phyloP scores from a whole-genome alignment of 2,113 vertebrate species.

The Chloebia gouldiae region DNA sequence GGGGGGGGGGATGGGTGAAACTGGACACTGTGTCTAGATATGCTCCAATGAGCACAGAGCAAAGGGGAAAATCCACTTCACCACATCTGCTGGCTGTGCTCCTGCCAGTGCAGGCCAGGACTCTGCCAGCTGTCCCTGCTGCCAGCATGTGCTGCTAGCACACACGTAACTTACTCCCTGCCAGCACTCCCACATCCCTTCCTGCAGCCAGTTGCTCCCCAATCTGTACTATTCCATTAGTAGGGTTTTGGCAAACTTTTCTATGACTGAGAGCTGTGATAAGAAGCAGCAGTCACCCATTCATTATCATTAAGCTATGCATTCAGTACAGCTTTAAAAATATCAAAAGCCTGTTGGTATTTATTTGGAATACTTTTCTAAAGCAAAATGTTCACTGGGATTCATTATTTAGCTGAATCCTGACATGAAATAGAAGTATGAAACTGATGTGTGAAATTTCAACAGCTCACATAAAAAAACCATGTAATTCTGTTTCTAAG shows the following conservation, averaged over 20 bases:
- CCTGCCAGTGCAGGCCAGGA: neutral
- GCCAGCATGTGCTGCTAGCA: neutral
- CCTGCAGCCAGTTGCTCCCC: neutral
- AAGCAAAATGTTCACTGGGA: neutral
- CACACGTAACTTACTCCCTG: fast-evolving
- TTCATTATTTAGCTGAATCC: neutral
- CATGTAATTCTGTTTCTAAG: neutral
- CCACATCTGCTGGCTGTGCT: neutral
- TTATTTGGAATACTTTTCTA: neutral
- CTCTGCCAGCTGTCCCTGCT: neutral
- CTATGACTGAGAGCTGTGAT: neutral
- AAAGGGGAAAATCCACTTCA: neutral
- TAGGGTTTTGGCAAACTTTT: neutral
- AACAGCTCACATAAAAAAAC: neutral
- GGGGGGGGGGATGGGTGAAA: neutral
- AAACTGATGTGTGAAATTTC: neutral
- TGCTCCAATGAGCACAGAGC: neutral
- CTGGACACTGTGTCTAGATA: neutral
- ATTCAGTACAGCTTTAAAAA: neutral
- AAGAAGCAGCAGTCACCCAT: neutral
- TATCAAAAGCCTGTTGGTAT: neutral
- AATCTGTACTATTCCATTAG: neutral
- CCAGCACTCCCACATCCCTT: neutral
- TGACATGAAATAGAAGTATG: neutral
- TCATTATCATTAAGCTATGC: neutral